These are phyloP conservation scores for Anthophora plumipes DNA, from an alignment of 2,888 invertebrate genomes.

Conservation along the genomic window DNA sequence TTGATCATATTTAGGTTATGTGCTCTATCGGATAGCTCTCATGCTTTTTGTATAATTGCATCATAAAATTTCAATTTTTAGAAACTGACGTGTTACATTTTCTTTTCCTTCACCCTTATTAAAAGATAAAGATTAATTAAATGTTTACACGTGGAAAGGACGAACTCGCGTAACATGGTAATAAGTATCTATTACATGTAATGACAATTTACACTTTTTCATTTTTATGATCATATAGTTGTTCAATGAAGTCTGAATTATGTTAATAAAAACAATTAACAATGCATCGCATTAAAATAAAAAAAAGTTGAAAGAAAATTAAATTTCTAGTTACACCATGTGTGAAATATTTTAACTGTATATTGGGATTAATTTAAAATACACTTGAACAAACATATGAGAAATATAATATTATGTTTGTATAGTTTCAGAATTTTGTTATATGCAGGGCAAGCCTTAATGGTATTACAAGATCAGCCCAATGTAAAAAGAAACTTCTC, in stretches of 20 bases:
- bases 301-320: background rate
- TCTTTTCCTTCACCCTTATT: background rate
- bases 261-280: background rate
- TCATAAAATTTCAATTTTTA: conserved; percentile 24
- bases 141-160: background rate
- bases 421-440: conserved; percentile 78
- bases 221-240: background rate
- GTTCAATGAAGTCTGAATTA: background rate
- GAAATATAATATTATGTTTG: background rate
- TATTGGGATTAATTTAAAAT: background rate
- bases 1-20: conserved; percentile 69
- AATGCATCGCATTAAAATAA: background rate
- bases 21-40: conserved; percentile 34
- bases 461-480: conserved; percentile 65
- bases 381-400: background rate
- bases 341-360: background rate
- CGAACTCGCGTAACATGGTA: conserved; percentile 8
- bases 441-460: conserved; percentile 70
- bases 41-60: conserved; percentile 26
- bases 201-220: background rate
- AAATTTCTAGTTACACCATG: background rate
- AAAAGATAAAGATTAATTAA: background rate
- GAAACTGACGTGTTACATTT: background rate
- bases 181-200: background rate
- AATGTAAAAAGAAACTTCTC: conserved; percentile 64